Evolutionary conservation across 2,113 vertebrate genomes (phyloP), one percentile per base, ranked within the genome.

Genomic region (Buteo buteo): DNA sequence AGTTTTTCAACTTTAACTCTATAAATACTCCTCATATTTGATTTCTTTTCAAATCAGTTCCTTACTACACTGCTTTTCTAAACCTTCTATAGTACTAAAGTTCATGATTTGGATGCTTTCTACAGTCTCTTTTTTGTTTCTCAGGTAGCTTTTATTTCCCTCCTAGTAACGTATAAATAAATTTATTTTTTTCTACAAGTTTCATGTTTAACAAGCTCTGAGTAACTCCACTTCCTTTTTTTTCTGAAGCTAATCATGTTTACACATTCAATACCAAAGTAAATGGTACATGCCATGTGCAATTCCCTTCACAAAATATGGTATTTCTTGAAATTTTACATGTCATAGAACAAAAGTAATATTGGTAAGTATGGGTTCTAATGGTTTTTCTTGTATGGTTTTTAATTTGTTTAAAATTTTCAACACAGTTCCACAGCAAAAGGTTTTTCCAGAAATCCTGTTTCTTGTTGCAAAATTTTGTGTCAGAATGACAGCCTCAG

Each of bases 281-380:
- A 77, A 62, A 57, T 17, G 21, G 5, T 7, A 73, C 0, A 10
- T 16, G 11, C 1, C 4, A 11, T 7, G 10, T 76, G 7, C 13
- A 82, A n/a, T 7, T 52, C 13, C 55, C 3, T 50, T 74, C 18
- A 44, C 3, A 58, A 91, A 40, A 24, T 36, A 13, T 2, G 12
- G 0, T 34, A 52, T 44, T 61, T 50, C 15, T 42, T 86, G 21
- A 52, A 55, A 67, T 52, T 67, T 79, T 26, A 58, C 57, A 54
- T n/a, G 11, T 9, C 1, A 16, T 15, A 25, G 3, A 7, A 66
- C 66, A 54, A 58, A 52, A 5, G 2, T 57, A 44, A 25, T 42
- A 20, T 12, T 38, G 38, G 15, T 49, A 72, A 64, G 16, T 55
- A 79, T 31, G 6, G 0, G 0, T 54, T 83, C 7, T n/a, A 64